Percentiles rank a stretch among this genome's conserved stretches.
Conservation (phyloP, 2,113 vertebrate species). For the Nothoprocta pentlandii region DNA sequence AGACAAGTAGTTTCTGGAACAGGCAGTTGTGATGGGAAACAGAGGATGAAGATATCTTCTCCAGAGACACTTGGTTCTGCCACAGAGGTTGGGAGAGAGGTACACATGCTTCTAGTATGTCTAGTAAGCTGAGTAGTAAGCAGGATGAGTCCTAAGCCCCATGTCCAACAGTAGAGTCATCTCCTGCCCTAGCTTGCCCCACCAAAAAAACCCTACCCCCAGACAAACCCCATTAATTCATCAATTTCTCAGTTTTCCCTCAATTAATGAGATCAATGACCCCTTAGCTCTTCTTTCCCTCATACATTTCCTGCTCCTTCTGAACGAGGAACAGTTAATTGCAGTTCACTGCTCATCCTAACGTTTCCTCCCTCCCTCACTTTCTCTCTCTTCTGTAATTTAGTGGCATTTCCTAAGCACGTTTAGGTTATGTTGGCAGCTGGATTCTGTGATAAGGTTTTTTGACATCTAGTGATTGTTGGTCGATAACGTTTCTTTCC, state of each 20-base stretch:
- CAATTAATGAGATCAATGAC: conserved; percentile 56
- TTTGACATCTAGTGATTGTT: conserved; percentile 57
- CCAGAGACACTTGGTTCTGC: background rate
- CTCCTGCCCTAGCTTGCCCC: background rate
- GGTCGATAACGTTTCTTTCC: conserved; percentile 65
- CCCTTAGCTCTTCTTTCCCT: conserved; percentile 41
- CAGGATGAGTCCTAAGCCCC: background rate
- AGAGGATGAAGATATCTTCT: background rate
- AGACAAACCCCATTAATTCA: conserved; percentile 37
- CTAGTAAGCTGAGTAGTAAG: background rate
- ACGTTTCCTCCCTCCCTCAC: conserved; percentile 37
- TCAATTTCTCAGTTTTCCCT: conserved; percentile 58
- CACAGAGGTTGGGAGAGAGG: background rate
- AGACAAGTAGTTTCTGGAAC: fast-evolving
- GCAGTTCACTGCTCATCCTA: conserved; percentile 55
- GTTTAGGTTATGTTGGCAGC: conserved; percentile 59
- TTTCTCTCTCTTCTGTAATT: conserved; percentile 50
- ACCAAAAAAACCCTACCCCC: background rate
- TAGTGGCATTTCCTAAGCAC: conserved; percentile 55
- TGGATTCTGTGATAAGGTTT: conserved; percentile 50
- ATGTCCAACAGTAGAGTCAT: background rate
- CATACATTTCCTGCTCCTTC: conserved; percentile 57
- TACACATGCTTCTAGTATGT: background rate
- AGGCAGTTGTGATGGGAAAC: background rate
- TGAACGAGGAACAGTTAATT: conserved; percentile 51